Evolutionary conservation across 2,888 invertebrate genomes (phyloP), one percentile per base, ranked within the genome.

Genomic region (Lamellibrachia satsuma): DNA sequence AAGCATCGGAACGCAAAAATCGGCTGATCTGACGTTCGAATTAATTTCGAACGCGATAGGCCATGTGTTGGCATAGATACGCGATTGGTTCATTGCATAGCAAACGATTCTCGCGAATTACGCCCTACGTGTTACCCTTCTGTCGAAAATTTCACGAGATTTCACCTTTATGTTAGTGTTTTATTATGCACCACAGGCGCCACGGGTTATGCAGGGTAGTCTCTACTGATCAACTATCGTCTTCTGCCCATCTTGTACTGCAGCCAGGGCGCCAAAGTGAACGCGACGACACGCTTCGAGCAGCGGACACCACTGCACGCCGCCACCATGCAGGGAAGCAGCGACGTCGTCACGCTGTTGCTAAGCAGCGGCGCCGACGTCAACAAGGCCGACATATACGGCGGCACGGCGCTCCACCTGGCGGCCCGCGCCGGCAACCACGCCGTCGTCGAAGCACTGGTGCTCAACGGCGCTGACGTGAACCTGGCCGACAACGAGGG

Each of bases 341-440:
- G 92, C 22, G 94, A 94, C 51, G 93, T 95, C 92, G 94, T 94
- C 0, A 93, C 94, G 55, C 95, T 94, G 93, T 93, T 96, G 9
- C 90, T 93, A 22, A 7, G 51, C 7, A 93, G 93, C 90, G 95
- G 95, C 27, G 95, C 95, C 6, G 92, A 92, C 55, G 95, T 96
- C 1, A 95, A 96, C 93, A 93, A 93, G 7, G 93, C 94, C 2
- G 96, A 96, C 92, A 93, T 94, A 52, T 95, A 96, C 94, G 95
- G 96, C 0, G 95, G 95, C 92, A 95, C 95, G 2, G 95, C 96
- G 6, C 94, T 96, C 1, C 96, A 96, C 94, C 94, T 95, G n/a
- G 95, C 96, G n/a, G 94, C 95, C 2, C 95, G 95, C 92, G 93
- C 95, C 3, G 95, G 95, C 7, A 95, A 95, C 92, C 91, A 93